Percentiles rank a stretch among this genome's conserved stretches.
phyloP scores from a whole-genome alignment of 1,140 invertebrate species.

The Drosophila kohkoa region DNA sequence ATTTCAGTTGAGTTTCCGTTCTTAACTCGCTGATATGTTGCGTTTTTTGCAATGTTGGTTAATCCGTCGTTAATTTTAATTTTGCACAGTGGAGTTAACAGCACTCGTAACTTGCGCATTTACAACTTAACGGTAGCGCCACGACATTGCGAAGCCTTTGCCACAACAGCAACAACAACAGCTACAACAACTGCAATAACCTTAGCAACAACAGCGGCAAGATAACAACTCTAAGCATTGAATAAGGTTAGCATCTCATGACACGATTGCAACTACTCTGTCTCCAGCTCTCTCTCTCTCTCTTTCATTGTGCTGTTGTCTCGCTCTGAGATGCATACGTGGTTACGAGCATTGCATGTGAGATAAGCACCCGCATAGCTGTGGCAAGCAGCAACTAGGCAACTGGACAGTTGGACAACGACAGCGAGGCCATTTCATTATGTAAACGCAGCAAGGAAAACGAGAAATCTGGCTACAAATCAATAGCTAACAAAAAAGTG shows the following conservation, averaged over 20 bases:
- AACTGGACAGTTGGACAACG: conserved; percentile 1
- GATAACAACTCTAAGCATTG: conserved; percentile 72
- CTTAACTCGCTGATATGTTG: not conserved
- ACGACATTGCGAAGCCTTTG: conserved; percentile 65
- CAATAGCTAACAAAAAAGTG: conserved; percentile 63
- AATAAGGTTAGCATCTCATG: conserved; percentile 67
- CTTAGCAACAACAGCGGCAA: conserved; percentile 6
- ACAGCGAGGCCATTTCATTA: conserved; percentile 72
- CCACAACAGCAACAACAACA: conserved; percentile 29
- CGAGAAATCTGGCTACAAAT: conserved; percentile 80
- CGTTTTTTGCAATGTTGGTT: not conserved
- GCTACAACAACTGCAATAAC: conserved; percentile 17
- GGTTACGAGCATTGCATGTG: conserved; percentile 21
- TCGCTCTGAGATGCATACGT: conserved; percentile 6
- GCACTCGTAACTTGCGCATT: conserved; percentile 60
- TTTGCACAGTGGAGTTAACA: conserved; percentile 55
- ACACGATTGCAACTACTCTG: conserved; percentile 17
- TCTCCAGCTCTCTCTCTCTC: not conserved
- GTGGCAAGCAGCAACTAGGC: not conserved
- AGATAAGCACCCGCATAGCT: conserved; percentile 70
- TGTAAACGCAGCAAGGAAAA: conserved; percentile 78
- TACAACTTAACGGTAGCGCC: conserved; percentile 59
- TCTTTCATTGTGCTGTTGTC: not conserved
- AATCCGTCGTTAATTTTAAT: conserved; percentile 16
- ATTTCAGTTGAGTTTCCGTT: conserved; percentile 4